These are phyloP conservation scores for Myotis lucifugus DNA, from an alignment of 2,113 vertebrate genomes.

Conservation along the genomic window DNA sequence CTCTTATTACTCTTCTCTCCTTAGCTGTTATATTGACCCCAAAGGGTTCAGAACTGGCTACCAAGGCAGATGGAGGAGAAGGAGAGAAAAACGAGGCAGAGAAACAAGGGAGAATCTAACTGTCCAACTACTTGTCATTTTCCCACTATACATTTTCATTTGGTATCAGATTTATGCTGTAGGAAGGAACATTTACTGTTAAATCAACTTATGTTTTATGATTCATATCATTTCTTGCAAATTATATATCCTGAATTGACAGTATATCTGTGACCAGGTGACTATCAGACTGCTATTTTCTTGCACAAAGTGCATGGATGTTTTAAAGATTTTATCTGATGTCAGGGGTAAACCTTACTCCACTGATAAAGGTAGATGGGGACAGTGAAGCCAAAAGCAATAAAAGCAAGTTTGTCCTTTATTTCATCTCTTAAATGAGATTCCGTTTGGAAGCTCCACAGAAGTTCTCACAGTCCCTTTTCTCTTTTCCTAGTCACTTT, in stretches of 20 bases:
- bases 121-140: background rate
- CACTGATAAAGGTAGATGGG: background rate
- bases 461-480: background rate
- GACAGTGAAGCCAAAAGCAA: background rate
- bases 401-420: background rate
- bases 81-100: background rate
- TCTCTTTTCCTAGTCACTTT: background rate
- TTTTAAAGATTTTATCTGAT: background rate
- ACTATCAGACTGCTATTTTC: background rate
- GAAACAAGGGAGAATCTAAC: background rate
- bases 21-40: background rate
- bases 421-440: background rate
- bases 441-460: background rate
- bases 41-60: background rate
- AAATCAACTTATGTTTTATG: background rate
- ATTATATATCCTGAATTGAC: background rate
- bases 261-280: background rate
- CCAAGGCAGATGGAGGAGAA: background rate
- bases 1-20: background rate
- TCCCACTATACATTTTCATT: background rate
- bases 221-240: background rate
- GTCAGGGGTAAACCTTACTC: background rate
- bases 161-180: background rate
- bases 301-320: background rate
- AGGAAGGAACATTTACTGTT: background rate